phyloP scores from a whole-genome alignment of 2,797 vertebrate species.

The Bradypodion pumilum region DNA sequence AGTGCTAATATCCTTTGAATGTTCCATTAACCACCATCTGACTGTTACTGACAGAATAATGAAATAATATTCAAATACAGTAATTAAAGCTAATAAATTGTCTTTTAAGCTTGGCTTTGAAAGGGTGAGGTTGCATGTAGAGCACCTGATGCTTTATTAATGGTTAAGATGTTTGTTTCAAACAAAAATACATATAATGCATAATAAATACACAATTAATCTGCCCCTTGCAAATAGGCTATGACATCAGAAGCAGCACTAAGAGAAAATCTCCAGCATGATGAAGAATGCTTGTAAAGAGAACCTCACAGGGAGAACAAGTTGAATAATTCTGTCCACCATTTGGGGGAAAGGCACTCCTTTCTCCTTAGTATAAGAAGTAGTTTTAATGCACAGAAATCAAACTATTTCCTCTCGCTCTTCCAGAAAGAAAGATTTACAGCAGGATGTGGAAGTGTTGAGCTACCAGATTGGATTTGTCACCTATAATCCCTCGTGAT shows the following conservation, averaged over 20 bases:
- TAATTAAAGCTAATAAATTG: slow-evolving; percentile 53
- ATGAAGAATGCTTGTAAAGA: background rate
- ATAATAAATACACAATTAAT: background rate
- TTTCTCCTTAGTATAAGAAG: too few species aligned
- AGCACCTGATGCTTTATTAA: background rate
- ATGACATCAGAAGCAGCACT: background rate
- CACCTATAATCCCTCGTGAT: too few species aligned
- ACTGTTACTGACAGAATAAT: slow-evolving; percentile 43
- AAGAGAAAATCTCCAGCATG: background rate
- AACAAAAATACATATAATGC: slow-evolving; percentile 1
- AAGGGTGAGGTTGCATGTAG: background rate
- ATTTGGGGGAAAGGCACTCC: too few species aligned
- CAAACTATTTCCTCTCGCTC: too few species aligned
- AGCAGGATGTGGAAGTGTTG: too few species aligned
- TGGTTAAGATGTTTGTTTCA: background rate
- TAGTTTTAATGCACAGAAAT: too few species aligned
- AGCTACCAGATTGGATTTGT: too few species aligned
- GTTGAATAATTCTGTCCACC: too few species aligned
- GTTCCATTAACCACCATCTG: slow-evolving; percentile 60
- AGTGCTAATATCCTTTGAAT: slow-evolving; percentile 69
- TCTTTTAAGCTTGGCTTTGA: background rate
- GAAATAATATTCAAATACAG: slow-evolving; percentile 49
- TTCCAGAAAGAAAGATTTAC: too few species aligned
- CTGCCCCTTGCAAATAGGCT: background rate
- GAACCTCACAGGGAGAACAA: too few species aligned